Evolutionary conservation across 2,888 invertebrate species (phyloP).

Genomic region (Nesidiocoris tenuis): DNA sequence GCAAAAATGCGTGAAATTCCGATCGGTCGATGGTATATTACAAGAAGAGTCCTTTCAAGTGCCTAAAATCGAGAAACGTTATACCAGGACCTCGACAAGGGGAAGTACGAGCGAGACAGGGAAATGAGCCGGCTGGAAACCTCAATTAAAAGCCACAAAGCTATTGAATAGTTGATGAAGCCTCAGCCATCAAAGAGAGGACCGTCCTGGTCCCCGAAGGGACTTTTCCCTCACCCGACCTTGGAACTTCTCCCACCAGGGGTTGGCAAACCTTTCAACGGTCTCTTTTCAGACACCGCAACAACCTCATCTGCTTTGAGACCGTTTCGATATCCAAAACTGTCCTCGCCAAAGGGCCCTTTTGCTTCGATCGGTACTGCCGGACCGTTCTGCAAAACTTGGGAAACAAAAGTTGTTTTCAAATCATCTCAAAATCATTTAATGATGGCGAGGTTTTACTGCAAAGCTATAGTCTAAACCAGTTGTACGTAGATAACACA

Average conservation of each 20-base stretch:
- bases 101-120: constrained; percentile 5
- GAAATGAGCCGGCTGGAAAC: constrained; percentile 39
- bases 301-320: neutral
- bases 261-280: constrained; percentile 15
- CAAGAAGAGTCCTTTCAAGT: no score
- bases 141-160: constrained; percentile 48
- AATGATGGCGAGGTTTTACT: no score
- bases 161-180: constrained; percentile 48
- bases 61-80: no score
- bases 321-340: neutral
- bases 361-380: neutral
- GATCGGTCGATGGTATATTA: no score
- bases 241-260: neutral
- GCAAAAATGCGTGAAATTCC: no score
- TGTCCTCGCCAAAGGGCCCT: constrained; percentile 16
- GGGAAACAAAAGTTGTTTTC: no score
- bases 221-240: neutral
- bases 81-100: no score
- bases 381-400: neutral
- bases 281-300: neutral
- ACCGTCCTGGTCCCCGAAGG: constrained; percentile 16
- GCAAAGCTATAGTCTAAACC: no score
- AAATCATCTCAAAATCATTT: no score
- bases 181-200: constrained; percentile 31
- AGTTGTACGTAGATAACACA: no score